These are phyloP conservation scores for Pachydiplax longipennis DNA, from an alignment of 2,888 invertebrate genomes.

Conservation along the genomic window DNA sequence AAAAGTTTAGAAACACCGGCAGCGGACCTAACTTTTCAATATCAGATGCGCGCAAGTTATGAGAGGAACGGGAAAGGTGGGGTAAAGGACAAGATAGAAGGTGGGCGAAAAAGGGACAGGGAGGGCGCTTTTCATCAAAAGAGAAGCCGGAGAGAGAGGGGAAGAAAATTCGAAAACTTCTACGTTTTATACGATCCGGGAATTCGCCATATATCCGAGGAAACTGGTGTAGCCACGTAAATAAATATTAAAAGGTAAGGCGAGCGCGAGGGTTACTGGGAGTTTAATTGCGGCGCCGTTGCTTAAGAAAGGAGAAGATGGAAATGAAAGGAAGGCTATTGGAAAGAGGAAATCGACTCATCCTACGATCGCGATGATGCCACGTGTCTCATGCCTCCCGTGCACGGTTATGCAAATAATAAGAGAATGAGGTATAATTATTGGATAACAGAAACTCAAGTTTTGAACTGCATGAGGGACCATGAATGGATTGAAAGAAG, in stretches of 20 bases:
- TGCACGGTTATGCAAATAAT: too few species aligned
- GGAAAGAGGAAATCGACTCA: background rate
- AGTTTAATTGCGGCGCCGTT: background rate
- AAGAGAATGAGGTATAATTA: too few species aligned
- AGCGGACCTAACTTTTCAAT: slow-evolving; percentile 10
- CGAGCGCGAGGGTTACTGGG: background rate
- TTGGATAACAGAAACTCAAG: too few species aligned
- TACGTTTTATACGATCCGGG: background rate
- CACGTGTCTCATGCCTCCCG: too few species aligned
- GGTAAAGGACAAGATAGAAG: background rate
- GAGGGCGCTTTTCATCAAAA: too few species aligned
- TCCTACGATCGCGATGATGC: background rate
- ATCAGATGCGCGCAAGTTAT: slow-evolving; percentile 16
- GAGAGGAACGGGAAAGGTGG: background rate
- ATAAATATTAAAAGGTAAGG: background rate
- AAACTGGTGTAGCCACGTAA: background rate
- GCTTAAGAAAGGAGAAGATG: background rate
- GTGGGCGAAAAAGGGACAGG: background rate
- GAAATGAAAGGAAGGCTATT: background rate
- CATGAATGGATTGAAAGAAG: too few species aligned
- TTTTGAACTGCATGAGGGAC: too few species aligned
- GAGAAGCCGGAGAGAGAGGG: background rate
- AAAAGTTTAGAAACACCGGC: background rate
- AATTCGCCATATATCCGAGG: slow-evolving; percentile 12
- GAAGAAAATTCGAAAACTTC: slow-evolving; percentile 8